Evolutionary conservation across 2,113 vertebrate genomes (phyloP).

Genomic region (Rhodinocichla rosea): DNA sequence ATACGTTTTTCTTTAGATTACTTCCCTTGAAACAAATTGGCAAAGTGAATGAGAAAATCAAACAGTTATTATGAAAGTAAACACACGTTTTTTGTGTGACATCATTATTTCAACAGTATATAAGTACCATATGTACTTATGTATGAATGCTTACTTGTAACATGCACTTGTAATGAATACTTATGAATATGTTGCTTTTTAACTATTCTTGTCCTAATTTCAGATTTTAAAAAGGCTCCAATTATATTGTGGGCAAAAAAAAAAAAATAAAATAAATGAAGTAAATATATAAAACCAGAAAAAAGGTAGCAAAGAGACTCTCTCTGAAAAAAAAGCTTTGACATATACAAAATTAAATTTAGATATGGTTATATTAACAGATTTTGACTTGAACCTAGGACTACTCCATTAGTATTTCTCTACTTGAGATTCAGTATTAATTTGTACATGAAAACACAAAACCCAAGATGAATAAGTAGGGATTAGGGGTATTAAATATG

Average conservation of each 20-base stretch:
- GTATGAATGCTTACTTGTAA: too few relatives aligned
- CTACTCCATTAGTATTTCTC: neutral
- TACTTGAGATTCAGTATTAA: neutral
- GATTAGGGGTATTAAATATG: neutral
- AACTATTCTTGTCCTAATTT: neutral
- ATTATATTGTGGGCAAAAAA: neutral
- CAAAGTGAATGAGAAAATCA: neutral
- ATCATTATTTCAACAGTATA: neutral
- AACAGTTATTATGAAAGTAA: neutral
- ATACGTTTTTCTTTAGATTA: neutral
- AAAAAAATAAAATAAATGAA: neutral
- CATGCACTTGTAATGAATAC: too few relatives aligned
- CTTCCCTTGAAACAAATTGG: neutral
- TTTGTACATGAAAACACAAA: neutral
- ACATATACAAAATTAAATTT: neutral
- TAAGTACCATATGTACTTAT: neutral
- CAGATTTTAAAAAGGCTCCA: neutral
- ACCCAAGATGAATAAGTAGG: neutral
- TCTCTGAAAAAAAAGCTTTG: neutral
- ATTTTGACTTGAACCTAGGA: neutral
- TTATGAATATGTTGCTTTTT: neutral
- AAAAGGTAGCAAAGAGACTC: neutral
- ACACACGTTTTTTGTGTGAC: neutral
- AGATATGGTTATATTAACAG: neutral
- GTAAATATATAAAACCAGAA: neutral